phyloP scores from a whole-genome alignment of 2,797 vertebrate species.

The Danio tinwini region DNA sequence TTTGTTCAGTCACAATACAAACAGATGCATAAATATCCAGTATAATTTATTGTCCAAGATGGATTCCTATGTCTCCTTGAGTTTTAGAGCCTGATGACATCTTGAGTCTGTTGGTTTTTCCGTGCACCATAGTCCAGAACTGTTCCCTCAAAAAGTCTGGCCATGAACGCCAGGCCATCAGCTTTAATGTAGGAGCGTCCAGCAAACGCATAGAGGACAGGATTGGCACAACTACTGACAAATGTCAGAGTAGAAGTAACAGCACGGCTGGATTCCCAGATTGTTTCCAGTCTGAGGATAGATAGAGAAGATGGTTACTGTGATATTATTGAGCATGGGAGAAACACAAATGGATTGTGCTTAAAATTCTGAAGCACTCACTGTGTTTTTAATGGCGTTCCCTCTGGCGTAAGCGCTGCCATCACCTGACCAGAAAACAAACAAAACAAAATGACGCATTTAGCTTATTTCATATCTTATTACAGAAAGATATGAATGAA shows the following conservation, averaged over 20 bases:
- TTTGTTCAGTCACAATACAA: not conserved
- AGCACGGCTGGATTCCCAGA: slow-evolving; percentile 56
- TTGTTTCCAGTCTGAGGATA: slow-evolving; percentile 59
- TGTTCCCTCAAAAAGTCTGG: slow-evolving; percentile 84
- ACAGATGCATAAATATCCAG: not conserved
- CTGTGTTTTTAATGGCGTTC: not conserved
- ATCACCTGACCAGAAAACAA: slow-evolving; percentile 44
- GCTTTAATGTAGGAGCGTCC: slow-evolving; percentile 83
- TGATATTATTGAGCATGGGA: not conserved
- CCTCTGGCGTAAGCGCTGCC: slow-evolving; percentile 11
- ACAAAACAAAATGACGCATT: not conserved
- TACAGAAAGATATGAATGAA: not conserved
- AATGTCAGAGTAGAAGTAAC: slow-evolving; percentile 82
- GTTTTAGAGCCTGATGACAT: not conserved
- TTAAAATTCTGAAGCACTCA: slow-evolving; percentile 5
- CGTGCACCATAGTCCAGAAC: slow-evolving; percentile 65
- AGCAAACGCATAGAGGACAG: slow-evolving; percentile 85
- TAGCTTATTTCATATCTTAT: not conserved
- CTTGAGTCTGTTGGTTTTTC: slow-evolving; percentile 36
- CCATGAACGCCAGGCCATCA: slow-evolving; percentile 84
- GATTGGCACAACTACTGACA: slow-evolving; percentile 89
- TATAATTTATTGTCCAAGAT: not conserved
- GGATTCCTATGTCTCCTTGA: rapidly evolving
- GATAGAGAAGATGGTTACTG: not conserved
- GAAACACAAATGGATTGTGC: not conserved